phyloP scores from a whole-genome alignment of 2,888 invertebrate species.

The Lasius platythorax region DNA sequence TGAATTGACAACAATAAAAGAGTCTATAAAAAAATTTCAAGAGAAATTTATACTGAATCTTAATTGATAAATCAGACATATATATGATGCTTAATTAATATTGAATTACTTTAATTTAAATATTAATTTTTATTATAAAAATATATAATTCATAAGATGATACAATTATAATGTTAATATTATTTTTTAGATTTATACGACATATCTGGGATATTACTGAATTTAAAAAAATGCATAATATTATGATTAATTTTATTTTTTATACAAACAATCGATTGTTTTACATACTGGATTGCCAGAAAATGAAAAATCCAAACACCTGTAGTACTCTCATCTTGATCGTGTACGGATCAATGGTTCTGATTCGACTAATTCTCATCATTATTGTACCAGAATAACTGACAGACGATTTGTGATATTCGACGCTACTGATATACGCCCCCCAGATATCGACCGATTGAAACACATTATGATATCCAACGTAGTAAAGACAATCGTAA shows the following conservation, averaged over 20 bases:
- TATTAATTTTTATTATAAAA: neutral
- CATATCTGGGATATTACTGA: neutral
- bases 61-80: neutral
- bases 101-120: neutral
- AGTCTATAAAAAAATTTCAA: constrained; percentile 13
- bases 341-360: constrained; percentile 59
- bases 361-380: constrained; percentile 65
- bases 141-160: neutral
- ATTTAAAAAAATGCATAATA: neutral
- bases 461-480: neutral
- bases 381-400: constrained; percentile 54
- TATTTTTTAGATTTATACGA: neutral
- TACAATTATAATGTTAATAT: neutral
- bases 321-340: constrained; percentile 64
- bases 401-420: constrained; percentile 77
- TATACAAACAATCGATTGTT: neutral
- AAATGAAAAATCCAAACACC: constrained; percentile 59
- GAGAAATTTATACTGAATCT: constrained; percentile 2
- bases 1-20: neutral
- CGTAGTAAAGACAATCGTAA: neutral
- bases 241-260: constrained; percentile 1
- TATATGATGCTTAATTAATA: neutral
- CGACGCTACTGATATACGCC: constrained; percentile 72
- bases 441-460: constrained; percentile 47
- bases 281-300: constrained; percentile 60